These are phyloP conservation scores for Polydrusus pterygomalis DNA, from an alignment of 2,888 invertebrate genomes.

Conservation along the genomic window DNA sequence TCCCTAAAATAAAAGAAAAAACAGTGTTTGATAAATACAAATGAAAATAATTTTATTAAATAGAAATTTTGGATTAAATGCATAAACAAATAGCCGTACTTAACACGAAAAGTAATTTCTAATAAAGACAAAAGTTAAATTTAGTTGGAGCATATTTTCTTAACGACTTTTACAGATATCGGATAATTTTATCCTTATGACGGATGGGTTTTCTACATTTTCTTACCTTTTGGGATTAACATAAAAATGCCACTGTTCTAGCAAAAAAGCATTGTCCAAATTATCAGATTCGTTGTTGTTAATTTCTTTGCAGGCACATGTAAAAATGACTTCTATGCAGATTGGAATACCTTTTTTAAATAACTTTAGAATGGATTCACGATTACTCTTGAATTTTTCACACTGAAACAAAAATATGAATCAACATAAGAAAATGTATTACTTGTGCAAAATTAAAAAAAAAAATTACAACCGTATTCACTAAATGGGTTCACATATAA, in stretches of 20 bases:
- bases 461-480: too few species aligned
- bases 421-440: too few species aligned
- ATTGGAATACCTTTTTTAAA: conserved; percentile 84
- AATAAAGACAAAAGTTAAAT: too few species aligned
- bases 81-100: too few species aligned
- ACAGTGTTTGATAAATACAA: not conserved
- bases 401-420: conserved; percentile 72
- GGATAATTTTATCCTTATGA: too few species aligned
- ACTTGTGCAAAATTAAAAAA: too few species aligned
- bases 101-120: too few species aligned
- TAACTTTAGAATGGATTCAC: conserved; percentile 76
- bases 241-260: conserved; percentile 90
- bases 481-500: too few species aligned
- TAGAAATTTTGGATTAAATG: too few species aligned
- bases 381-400: conserved; percentile 74
- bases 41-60: not conserved
- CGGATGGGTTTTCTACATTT: not conserved
- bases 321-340: conserved; percentile 87
- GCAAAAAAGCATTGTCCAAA: conserved; percentile 74
- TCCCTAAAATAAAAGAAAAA: conserved; percentile 68
- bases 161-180: too few species aligned
- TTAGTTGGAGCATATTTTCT: too few species aligned
- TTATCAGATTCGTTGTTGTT: conserved; percentile 68
- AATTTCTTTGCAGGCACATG: conserved; percentile 78
- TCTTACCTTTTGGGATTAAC: conserved; percentile 77